Base-by-base conservation (phyloP, 1,140 invertebrate species). In the Trissolcus basalis region DNA sequence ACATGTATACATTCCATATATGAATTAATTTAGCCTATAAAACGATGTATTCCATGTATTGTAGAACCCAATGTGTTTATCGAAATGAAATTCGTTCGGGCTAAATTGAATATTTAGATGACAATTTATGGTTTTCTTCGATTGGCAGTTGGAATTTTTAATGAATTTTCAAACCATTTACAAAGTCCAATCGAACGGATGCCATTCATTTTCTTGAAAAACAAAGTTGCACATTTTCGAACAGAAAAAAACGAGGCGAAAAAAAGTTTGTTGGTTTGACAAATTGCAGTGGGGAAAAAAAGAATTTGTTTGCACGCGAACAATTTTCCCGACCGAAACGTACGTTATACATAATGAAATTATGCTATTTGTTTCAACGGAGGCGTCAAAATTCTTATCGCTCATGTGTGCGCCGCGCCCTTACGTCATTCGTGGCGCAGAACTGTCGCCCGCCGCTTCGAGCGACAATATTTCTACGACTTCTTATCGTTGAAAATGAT, bases 301-400 rank as follows among this genome's bases (percentile, higher is more conserved):
- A 12, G 8, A 9, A 51, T 69, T 69, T 69, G 45, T 49, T 54
- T 60, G 49, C 54, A 44, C 32, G 35, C 44, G 51, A 33, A 4
- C 67, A 69, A 60, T 65, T 71, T 70, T 54, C 67, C 60, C 50
- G 69, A 27, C 19, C 19, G 6, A 27, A 27, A 27, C 19, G 19
- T 27, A 27, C 19, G 19, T 27, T 27, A 27, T 27, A 27, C 19
- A 27, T 27, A 1, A 27, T 27, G 19, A 27, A 60, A 54, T 51
- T 67, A 55, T 67, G 54, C 53, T 41, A 61, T 68, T 64, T 53
- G 54, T 64, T 77, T 81, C 61, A 84, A 83, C 78, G 80, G 81
- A 83, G 81, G 82, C 82, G 82, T 85, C 80, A 75, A 81, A 83
- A 83, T 85, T 85, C 81, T 86, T 86, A 86, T 86, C 84, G 77